Base-by-base conservation (phyloP, 2,888 invertebrate species). In the Campoletis raptor region DNA sequence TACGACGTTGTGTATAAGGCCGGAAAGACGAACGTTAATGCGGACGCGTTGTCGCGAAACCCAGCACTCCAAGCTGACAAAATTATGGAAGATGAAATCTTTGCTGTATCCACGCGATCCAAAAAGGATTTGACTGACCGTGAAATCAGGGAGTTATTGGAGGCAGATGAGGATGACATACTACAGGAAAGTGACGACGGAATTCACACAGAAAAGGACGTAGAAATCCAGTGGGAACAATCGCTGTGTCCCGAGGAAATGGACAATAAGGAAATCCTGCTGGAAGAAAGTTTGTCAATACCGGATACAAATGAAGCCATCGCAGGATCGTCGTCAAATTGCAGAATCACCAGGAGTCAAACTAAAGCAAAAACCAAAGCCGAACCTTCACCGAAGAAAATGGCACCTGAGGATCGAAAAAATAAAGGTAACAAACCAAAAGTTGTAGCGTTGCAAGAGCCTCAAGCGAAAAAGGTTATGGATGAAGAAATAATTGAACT, bases 1-100 rank as follows among this genome's bases (percentile, higher is more conserved):
- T 92, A 90, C 66, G 86, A 88, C 57, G 87, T 93, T 3, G 79
- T 82, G 6, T 90, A 92, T 64, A 85, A 80, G 21, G 73, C 80
- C n/a, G 81, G 85, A 3, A 81, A 85, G 37, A 67, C 79, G 18
- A 83, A 81, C 18, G 72, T 81, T 10, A 81, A 78, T 57, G 82
- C 78, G 12, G 79, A 74, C 24, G 77, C 77, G 2, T 76, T 83
- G 64, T 83, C 83, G 15, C 79, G 83, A 70, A 81, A 80, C 70
- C 80, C 83, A 7, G 67, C 61, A 8, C 89, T 18, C 1, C 15
- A 10, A 24, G 36, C 37, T 0, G 57, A 57, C 40, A 12, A 8
- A 40, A n/a, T 21, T 18, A 30, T 3, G n/a, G 66, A 81, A 21
- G 81, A 81, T 5, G 89, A 70, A 52, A 76, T 66, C 30, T 48